These are phyloP conservation scores for Gerris lacustris DNA, from an alignment of 2,888 invertebrate species.

Conservation along the genomic window DNA sequence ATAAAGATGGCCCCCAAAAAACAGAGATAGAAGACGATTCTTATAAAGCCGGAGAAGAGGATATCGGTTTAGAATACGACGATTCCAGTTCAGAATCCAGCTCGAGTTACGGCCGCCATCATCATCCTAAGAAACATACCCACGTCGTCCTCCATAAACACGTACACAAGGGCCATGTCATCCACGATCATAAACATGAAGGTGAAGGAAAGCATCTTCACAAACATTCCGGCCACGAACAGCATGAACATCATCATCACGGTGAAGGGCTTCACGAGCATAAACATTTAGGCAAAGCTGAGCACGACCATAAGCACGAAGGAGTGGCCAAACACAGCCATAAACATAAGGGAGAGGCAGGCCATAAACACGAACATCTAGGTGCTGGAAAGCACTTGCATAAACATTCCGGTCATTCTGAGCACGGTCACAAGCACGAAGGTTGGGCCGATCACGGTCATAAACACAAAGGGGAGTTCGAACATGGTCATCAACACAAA, in stretches of 20 bases:
- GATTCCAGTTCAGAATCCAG: too few relatives aligned
- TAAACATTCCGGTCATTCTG: conserved; percentile 11
- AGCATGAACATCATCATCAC: conserved; percentile 24
- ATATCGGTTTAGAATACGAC: too few relatives aligned
- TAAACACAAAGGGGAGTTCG: conserved; percentile 20
- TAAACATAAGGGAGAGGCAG: conserved; percentile 9
- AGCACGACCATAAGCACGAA: conserved; percentile 8
- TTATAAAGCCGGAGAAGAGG: too few relatives aligned
- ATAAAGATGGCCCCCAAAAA: too few relatives aligned
- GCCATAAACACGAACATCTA: conserved; percentile 8
- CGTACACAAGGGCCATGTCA: conserved; percentile 23
- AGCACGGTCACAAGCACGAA: conserved; percentile 23
- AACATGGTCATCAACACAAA: conserved; percentile 22
- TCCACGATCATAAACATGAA: conserved; percentile 22
- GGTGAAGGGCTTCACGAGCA: conserved; percentile 23
- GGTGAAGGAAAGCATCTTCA: conserved; percentile 23
- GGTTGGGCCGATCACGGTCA: conserved; percentile 22
- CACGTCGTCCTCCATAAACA: conserved; percentile 23
- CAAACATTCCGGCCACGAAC: conserved; percentile 23
- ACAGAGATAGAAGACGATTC: too few relatives aligned
- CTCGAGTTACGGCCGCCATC: too few relatives aligned
- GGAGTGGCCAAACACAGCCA: conserved; percentile 6
- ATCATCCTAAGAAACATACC: neutral
- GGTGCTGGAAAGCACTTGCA: conserved; percentile 9
- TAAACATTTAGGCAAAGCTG: conserved; percentile 20